Percentiles rank a stretch among this genome's conserved stretches.
phyloP scores from a whole-genome alignment of 2,888 invertebrate species.

The Autographa gamma region DNA sequence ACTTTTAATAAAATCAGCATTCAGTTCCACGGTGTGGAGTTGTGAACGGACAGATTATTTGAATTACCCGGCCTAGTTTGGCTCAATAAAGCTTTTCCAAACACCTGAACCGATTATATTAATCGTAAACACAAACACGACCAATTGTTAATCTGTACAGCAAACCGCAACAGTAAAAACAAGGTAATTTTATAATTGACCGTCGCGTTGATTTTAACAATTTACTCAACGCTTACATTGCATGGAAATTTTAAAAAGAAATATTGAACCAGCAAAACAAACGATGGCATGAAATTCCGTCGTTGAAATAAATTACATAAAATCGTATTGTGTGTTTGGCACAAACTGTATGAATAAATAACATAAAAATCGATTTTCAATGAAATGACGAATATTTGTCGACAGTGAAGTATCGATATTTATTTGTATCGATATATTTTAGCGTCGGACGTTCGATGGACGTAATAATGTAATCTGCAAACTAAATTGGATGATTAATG shows the following conservation, averaged over 20 bases:
- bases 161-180: conserved; percentile 51
- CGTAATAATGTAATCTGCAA: conserved; percentile 6
- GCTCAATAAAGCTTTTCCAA: background rate
- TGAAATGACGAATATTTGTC: conserved; percentile 37
- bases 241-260: conserved; percentile 66
- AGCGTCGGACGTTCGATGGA: background rate
- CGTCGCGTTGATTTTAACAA: conserved; percentile 65
- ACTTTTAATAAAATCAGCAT: background rate
- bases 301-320: conserved; percentile 64
- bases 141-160: conserved; percentile 51
- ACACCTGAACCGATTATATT: conserved; percentile 15
- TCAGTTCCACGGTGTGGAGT: background rate
- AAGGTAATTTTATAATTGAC: conserved; percentile 66
- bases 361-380: conserved; percentile 40
- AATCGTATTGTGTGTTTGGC: conserved; percentile 59
- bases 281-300: conserved; percentile 47
- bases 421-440: background rate
- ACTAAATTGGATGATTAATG: background rate
- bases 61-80: background rate
- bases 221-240: conserved; percentile 41
- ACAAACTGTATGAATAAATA: conserved; percentile 54
- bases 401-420: conserved; percentile 5
- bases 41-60: conserved; percentile 1
- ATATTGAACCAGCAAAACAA: conserved; percentile 62
- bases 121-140: conserved; percentile 28